Percentiles rank a stretch among this genome's conserved stretches.
Conservation (phyloP, 2,113 vertebrate species). For the Cyprinodon brontotheroides region DNA sequence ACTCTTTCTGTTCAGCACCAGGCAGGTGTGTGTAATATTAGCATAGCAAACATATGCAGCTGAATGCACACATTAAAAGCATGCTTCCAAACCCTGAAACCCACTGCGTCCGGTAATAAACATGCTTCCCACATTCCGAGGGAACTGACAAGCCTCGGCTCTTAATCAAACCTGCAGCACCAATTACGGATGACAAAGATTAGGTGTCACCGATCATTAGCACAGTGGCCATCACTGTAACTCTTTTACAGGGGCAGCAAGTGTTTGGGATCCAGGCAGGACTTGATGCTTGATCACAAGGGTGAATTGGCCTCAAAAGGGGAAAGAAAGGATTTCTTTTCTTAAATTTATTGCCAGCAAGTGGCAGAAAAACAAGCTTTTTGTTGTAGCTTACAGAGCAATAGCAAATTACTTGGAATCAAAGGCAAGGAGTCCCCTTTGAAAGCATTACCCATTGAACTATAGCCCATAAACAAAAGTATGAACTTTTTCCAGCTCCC, state of each 20-base stretch:
- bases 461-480: not conserved
- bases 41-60: not conserved
- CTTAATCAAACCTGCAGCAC: conserved; percentile 72
- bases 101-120: conserved; percentile 35
- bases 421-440: not conserved
- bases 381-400: not conserved
- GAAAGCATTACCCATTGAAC: not conserved
- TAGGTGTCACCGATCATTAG: conserved; percentile 73
- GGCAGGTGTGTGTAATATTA: conserved; percentile 21
- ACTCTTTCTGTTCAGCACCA: conserved; percentile 12
- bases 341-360: not conserved
- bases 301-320: not conserved
- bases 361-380: not conserved
- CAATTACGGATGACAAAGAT: conserved; percentile 74
- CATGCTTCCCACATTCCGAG: conserved; percentile 43
- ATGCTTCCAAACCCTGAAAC: conserved; percentile 21
- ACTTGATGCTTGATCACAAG: not conserved
- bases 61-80: conserved; percentile 26
- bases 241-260: conserved; percentile 36
- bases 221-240: conserved; percentile 46
- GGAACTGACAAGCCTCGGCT: conserved; percentile 48
- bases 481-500: not conserved
- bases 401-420: not conserved
- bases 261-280: conserved; percentile 20
- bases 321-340: not conserved